Percentiles rank a stretch among this genome's conserved stretches.
phyloP scores from a whole-genome alignment of 2,888 invertebrate genomes.

The Pseudoips prasinana region DNA sequence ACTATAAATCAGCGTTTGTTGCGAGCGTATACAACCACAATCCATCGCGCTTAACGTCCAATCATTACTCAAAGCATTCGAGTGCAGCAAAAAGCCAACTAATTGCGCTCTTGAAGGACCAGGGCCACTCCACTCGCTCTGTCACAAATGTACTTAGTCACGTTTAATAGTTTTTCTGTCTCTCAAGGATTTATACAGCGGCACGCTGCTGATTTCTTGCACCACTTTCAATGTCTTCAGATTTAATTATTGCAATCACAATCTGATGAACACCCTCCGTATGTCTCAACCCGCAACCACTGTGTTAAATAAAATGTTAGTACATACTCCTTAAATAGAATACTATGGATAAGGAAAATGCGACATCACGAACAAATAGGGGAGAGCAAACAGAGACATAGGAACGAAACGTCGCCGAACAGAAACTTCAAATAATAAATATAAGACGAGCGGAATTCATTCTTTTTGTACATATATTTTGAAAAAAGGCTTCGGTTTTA shows the following conservation, averaged over 20 bases:
- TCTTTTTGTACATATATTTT: too few relatives aligned
- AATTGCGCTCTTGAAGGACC: slow-evolving; percentile 78
- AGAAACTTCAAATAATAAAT: slow-evolving; percentile 41
- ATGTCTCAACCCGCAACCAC: slow-evolving; percentile 17
- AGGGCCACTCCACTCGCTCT: slow-evolving; percentile 64
- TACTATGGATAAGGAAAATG: slow-evolving; percentile 36
- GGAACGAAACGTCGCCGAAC: slow-evolving; percentile 27
- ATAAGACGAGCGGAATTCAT: too few relatives aligned
- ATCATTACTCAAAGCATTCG: slow-evolving; percentile 75
- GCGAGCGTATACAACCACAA: slow-evolving; percentile 68
- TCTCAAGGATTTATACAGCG: slow-evolving; percentile 40
- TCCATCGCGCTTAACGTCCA: slow-evolving; percentile 53
- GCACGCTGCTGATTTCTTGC: slow-evolving; percentile 11
- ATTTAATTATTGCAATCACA: slow-evolving; percentile 17
- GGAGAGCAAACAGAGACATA: slow-evolving; percentile 37
- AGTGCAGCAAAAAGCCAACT: slow-evolving; percentile 76
- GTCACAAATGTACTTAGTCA: slow-evolving; percentile 75
- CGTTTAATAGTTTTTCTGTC: slow-evolving; percentile 72
- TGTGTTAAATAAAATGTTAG: slow-evolving; percentile 37
- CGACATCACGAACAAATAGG: slow-evolving; percentile 34
- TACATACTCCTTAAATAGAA: slow-evolving; percentile 18
- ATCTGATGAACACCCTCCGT: slow-evolving; percentile 16
- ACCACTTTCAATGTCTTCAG: slow-evolving; percentile 8
- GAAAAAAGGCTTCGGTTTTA: slow-evolving; percentile 18
- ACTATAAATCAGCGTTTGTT: slow-evolving; percentile 72